A percentile compares a stretch with the other conserved stretches of the same genome.
phyloP scores from a whole-genome alignment of 2,888 invertebrate genomes.

The Cataglyphis altisquamis region DNA sequence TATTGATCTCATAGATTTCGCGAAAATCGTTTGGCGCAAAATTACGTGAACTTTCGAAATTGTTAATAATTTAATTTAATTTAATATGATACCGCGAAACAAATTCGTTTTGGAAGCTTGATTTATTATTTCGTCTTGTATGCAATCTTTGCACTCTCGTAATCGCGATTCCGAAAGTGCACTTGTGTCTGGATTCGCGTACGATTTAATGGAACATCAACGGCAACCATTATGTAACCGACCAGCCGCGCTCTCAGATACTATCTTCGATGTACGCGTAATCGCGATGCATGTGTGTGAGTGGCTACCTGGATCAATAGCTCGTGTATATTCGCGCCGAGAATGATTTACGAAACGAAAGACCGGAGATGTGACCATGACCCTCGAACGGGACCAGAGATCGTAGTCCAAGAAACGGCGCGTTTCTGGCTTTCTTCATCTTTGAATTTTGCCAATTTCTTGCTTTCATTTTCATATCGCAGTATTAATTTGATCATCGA shows the following conservation, averaged over 20 bases:
- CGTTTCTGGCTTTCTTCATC: conserved; percentile 6
- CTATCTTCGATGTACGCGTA: conserved; percentile 40
- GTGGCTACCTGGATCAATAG: conserved; percentile 46
- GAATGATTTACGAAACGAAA: conserved; percentile 36
- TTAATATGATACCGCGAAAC: not conserved
- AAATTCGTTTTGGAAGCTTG: not conserved
- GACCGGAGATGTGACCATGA: conserved; percentile 33
- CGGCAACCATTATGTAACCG: conserved; percentile 32
- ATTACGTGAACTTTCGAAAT: not conserved
- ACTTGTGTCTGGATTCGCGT: not conserved
- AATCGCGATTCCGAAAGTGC: conserved; percentile 32
- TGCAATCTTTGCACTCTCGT: conserved; percentile 1
- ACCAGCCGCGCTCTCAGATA: conserved; percentile 16
- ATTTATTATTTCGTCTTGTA: conserved; percentile 10
- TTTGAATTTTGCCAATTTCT: conserved; percentile 18
- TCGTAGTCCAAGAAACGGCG: conserved; percentile 44
- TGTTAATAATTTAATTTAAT: conserved; percentile 5
- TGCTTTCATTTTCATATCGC: not conserved
- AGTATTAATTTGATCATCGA: conserved; percentile 6
- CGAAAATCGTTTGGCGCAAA: not conserved
- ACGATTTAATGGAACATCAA: conserved; percentile 37
- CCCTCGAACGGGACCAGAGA: conserved; percentile 17
- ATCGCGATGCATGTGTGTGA: conserved; percentile 24
- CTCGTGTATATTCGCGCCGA: conserved; percentile 34
- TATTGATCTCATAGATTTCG: not conserved